Evolutionary conservation across 2,797 vertebrate genomes (phyloP), one percentile per base, ranked within the genome.

Genomic region (Xiphophorus birchmanni): DNA sequence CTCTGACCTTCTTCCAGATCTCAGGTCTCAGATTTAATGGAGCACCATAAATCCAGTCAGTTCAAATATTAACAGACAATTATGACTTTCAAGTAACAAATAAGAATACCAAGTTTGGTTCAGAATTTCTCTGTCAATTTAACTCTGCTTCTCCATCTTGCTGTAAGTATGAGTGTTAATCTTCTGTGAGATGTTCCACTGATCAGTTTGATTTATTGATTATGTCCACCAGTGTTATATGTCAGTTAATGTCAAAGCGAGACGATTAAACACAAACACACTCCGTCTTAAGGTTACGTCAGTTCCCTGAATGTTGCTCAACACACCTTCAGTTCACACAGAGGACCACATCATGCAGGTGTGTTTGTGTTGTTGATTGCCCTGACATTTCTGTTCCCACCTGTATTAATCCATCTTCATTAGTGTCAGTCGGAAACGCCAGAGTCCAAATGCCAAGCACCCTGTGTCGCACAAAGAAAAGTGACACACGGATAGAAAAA

Each of bases 361-460:
- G 40, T 15, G 23, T 44, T 42, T 71, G 4, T 44, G 40, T 44
- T 71, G 65, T 71, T 44, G 40, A 71, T 71, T 71, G 26, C 40
- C n/a, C 26, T 72, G 69, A 45, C 69, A 72, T 72, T 72, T 72
- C 40, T 45, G 23, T 29, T n/a, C 26, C 26, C 42, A 45, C 26
- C 69, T 3, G 40, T 8, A 72, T 29, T 72, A 29, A 72, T 72
- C 69, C 17, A 6, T 72, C 42, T 72, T 72, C 26, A 29, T 45
- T 15, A 45, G 13, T 72, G 69, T 72, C 69, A 45, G 12, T 13
- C 26, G 11, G 2, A 44, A 45, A n/a, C 2, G 2, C 9, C 69
- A 26, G 26, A 72, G 69, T 45, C 69, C 69, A 72, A 72, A 72
- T 72, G 69, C 42, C 69, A 72, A 72, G 23, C 69, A 72, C 40